Base-by-base conservation (phyloP, 1,140 invertebrate genomes). In the Hesperophylax magnus region DNA sequence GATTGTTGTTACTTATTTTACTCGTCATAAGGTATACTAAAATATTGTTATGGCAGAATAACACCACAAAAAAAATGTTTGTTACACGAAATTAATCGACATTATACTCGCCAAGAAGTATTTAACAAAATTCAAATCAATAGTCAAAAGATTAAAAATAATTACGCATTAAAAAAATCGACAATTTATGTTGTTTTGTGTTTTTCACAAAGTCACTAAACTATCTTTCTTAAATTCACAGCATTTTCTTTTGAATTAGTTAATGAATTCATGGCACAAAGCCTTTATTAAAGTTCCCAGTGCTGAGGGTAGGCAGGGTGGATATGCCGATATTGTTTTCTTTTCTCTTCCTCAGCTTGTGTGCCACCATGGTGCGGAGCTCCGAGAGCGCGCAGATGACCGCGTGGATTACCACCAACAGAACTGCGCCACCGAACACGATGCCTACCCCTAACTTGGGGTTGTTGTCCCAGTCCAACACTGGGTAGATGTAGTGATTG, bases 401-500 rank as follows among this genome's bases (percentile, higher is more conserved):
- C 0, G 87, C 63, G 79, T 89, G 87, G 0, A 89, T 76, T 2
- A 84, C 15, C 1, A 87, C 8, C 2, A 89, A 82, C 0, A 89
- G 77, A 0, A 88, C 20, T 1, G 85, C 86, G 8, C 88, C 88
- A 7, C 86, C 52, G 1, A 85, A 52, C 9, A 87, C 85, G 9
- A 88, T 77, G 8, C 83, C 78, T 2, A 80, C 81, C 0, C 86
- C 85, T 0, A 74, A 18, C 0, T 86, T 86, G 0, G 88, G 85
- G 0, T 86, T 77, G 4, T 86, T 71, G 2, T 79, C 79, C 89
- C 89, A 90, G 78, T 89, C 79, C 22, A 90, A 72, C 4, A 89
- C 86, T 0, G 87, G 85, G 78, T 89, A 90, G 22, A 90, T 84
- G 79, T 82, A 90, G 1, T 84, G 84, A 24, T 88, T 86, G n/a